Conservation (phyloP, 2,888 invertebrate species). For the Synanthedon formicaeformis region DNA sequence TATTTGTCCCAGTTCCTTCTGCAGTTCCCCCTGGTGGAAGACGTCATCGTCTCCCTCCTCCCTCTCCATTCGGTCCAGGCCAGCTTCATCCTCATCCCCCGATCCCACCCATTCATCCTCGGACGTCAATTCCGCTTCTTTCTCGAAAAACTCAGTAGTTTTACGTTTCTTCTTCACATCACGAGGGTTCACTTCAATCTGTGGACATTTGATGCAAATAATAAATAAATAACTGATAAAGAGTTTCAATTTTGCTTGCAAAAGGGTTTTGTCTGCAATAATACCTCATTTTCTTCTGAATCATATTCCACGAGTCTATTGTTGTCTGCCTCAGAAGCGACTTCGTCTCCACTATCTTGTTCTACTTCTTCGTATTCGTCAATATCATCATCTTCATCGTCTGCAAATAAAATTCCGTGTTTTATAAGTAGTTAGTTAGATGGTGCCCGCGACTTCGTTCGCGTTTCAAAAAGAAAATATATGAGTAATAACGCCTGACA, state of each 20-base stretch:
- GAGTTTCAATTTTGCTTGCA: no score
- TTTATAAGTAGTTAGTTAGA: background rate
- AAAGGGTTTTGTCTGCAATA: no score
- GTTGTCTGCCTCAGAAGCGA: constrained; percentile 35
- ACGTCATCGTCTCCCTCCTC: constrained; percentile 89
- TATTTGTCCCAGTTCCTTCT: constrained; percentile 83
- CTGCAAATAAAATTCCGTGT: constrained; percentile 16
- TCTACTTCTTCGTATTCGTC: constrained; percentile 31
- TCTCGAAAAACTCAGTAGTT: constrained; percentile 82
- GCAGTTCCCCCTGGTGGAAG: constrained; percentile 82
- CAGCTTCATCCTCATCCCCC: constrained; percentile 88
- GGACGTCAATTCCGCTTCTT: constrained; percentile 88
- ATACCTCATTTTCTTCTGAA: constrained; percentile 87
- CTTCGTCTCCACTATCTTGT: constrained; percentile 34
- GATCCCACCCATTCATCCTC: constrained; percentile 89
- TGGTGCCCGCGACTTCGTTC: no score
- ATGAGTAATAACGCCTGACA: no score
- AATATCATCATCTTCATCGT: constrained; percentile 51
- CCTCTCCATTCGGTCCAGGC: constrained; percentile 81
- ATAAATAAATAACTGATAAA: no score
- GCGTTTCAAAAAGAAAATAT: no score
- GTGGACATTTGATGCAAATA: constrained; percentile 4
- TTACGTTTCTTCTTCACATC: constrained; percentile 51
- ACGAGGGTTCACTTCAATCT: constrained; percentile 38
- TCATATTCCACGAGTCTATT: constrained; percentile 76